A percentile compares a stretch with the other conserved stretches of the same genome.
Conservation (phyloP, 2,113 vertebrate species). For the Periophthalmus modestus region DNA sequence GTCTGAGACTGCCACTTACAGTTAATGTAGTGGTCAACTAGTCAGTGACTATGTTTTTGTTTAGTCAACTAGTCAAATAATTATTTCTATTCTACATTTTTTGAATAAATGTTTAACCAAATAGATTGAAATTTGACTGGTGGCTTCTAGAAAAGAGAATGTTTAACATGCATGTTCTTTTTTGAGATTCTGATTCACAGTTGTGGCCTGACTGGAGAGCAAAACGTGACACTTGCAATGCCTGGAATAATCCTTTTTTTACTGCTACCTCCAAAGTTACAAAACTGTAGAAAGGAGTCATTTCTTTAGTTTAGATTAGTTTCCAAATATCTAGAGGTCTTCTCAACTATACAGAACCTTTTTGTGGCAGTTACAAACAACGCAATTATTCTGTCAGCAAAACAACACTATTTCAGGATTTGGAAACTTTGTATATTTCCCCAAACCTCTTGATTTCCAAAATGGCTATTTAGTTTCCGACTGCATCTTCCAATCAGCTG, state of each 20-base stretch:
- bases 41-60: too few relatives aligned
- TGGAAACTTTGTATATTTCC: conserved; percentile 27
- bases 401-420: conserved; percentile 48
- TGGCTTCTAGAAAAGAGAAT: too few relatives aligned
- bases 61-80: too few relatives aligned
- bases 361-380: not conserved
- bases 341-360: not conserved
- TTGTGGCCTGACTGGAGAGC: too few relatives aligned
- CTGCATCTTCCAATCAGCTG: conserved; percentile 69
- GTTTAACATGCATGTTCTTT: too few relatives aligned
- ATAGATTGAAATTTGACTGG: too few relatives aligned
- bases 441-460: conserved; percentile 32
- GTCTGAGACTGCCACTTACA: not conserved
- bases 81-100: too few relatives aligned
- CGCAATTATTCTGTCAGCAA: conserved; percentile 46
- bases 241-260: not conserved
- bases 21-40: too few relatives aligned
- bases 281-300: not conserved
- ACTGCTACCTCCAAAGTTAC: not conserved
- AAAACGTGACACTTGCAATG: not conserved
- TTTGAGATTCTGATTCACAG: too few relatives aligned
- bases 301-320: not conserved
- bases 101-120: too few relatives aligned
- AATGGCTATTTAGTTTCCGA: conserved; percentile 61
- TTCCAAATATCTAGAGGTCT: not conserved